Conservation (phyloP, 2,113 vertebrate genomes). For the Sisor rabdophorus region DNA sequence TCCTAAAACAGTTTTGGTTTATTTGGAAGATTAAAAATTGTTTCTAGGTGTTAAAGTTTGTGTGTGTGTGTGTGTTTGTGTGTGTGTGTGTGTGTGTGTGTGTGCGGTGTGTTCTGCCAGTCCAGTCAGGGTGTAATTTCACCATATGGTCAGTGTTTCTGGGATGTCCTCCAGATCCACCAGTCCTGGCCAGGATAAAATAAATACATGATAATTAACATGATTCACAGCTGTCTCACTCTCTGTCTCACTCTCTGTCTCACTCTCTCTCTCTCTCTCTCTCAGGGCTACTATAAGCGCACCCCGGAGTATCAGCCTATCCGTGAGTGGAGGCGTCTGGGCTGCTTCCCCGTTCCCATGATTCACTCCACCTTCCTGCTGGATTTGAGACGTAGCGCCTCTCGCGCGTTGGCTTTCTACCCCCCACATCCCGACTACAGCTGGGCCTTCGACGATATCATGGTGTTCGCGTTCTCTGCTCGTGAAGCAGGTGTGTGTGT, state of each 20-base stretch:
- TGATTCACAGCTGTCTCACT: no score
- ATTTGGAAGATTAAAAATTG: not conserved
- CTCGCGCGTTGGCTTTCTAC: conserved; percentile 77
- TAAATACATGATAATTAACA: not conserved
- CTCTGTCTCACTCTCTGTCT: not conserved
- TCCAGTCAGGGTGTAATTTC: not conserved
- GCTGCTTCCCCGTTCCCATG: conserved; percentile 92
- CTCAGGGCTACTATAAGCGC: conserved; percentile 90
- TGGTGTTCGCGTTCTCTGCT: conserved; percentile 93
- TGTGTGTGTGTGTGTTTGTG: not conserved
- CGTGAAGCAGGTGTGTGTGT: conserved; percentile 78
- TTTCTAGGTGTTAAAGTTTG: not conserved
- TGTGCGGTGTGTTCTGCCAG: not conserved
- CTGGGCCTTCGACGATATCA: conserved; percentile 97
- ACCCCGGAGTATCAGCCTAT: conserved; percentile 89
- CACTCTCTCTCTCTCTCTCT: not conserved
- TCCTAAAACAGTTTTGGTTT: not conserved
- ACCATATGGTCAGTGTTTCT: not conserved
- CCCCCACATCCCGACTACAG: conserved; percentile 90
- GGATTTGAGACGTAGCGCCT: conserved; percentile 84
- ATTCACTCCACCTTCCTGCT: conserved; percentile 92
- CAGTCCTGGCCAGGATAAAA: not conserved
- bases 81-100: not conserved
- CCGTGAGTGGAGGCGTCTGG: conserved; percentile 87
- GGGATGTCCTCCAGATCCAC: not conserved